These are phyloP conservation scores for Poicephalus gulielmi DNA, from an alignment of 2,113 vertebrate species.

Conservation along the genomic window DNA sequence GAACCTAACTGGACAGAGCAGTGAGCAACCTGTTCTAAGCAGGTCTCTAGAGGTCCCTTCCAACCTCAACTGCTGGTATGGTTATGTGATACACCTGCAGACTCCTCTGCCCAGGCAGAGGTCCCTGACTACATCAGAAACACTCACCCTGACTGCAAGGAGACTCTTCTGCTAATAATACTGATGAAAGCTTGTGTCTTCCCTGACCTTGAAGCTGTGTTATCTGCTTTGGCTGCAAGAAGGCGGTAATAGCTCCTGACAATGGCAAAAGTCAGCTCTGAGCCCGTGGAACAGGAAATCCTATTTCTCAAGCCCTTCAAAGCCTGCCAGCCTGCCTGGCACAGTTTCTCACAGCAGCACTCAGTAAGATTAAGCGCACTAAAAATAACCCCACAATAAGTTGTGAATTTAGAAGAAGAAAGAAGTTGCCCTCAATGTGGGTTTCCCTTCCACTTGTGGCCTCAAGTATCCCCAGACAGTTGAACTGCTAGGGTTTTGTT, in stretches of 20 bases:
- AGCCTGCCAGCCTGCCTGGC: slow-evolving; percentile 60
- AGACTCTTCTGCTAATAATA: not conserved
- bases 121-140: not conserved
- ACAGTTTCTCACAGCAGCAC: slow-evolving; percentile 35
- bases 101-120: not conserved
- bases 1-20: not conserved
- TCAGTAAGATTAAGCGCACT: slow-evolving; percentile 57
- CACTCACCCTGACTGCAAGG: not conserved
- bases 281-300: slow-evolving; percentile 63
- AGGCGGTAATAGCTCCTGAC: slow-evolving; percentile 54
- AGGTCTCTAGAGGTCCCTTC: not conserved
- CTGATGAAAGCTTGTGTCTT: not conserved
- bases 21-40: not conserved
- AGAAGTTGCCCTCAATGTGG: slow-evolving; percentile 9
- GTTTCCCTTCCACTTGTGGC: slow-evolving; percentile 49
- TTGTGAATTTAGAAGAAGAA: slow-evolving; percentile 44
- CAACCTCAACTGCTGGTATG: not conserved
- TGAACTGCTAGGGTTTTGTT: slow-evolving; percentile 37
- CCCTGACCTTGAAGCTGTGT: slow-evolving; percentile 53
- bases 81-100: not conserved
- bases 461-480: slow-evolving; percentile 48
- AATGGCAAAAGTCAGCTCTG: slow-evolving; percentile 51
- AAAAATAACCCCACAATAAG: slow-evolving; percentile 64
- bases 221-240: slow-evolving; percentile 35
- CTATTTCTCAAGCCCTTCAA: slow-evolving; percentile 66